Evolutionary conservation across 2,888 invertebrate species (phyloP).

Genomic region (Eledona agricola): DNA sequence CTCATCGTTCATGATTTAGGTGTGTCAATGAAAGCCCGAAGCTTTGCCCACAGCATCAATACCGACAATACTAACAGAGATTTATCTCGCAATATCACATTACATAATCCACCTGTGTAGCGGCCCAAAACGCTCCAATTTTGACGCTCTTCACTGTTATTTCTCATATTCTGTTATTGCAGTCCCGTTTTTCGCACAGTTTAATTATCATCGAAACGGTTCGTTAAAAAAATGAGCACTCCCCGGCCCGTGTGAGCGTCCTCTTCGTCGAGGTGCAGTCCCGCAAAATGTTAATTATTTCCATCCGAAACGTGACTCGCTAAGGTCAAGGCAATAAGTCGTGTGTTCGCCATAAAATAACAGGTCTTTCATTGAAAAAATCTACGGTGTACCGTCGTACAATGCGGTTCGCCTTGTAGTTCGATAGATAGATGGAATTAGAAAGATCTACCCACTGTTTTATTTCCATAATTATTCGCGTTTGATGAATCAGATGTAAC

Average conservation of each 20-base stretch:
- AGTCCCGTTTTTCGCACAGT: conserved; percentile 30
- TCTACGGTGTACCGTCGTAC: conserved; percentile 28
- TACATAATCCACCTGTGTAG: too few species aligned
- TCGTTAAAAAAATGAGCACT: neutral
- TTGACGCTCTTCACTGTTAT: conserved; percentile 24
- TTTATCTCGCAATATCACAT: too few species aligned
- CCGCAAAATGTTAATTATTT: conserved; percentile 34
- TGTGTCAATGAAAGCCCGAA: conserved; percentile 6
- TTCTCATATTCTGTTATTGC: conserved; percentile 15
- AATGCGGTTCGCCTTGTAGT: conserved; percentile 36
- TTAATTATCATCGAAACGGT: conserved; percentile 13
- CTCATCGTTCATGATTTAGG: conserved; percentile 11
- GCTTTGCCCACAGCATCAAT: too few species aligned
- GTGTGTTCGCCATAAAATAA: conserved; percentile 42
- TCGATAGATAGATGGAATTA: conserved; percentile 24
- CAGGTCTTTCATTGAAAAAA: conserved; percentile 39
- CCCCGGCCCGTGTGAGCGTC: too few species aligned
- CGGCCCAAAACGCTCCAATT: too few species aligned
- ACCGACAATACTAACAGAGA: too few species aligned
- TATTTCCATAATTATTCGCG: conserved; percentile 12
- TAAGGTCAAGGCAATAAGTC: conserved; percentile 49
- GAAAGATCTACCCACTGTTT: conserved; percentile 24
- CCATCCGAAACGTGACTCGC: conserved; percentile 46
- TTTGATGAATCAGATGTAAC: too few species aligned
- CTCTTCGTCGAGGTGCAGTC: too few species aligned